phyloP scores from a whole-genome alignment of 2,113 vertebrate species.

The Psilopsiagon aurifrons region DNA sequence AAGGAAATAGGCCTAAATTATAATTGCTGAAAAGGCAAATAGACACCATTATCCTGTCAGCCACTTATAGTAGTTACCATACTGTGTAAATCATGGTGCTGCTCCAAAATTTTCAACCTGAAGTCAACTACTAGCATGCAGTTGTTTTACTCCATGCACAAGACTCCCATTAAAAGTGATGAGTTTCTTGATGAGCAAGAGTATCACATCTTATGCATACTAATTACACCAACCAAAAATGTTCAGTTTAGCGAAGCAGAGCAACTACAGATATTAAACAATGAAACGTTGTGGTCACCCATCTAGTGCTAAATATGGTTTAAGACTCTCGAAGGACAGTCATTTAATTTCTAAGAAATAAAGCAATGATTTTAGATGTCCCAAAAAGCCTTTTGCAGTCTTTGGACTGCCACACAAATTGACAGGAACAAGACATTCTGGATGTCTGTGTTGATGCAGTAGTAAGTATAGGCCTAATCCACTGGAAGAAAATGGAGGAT shows the following conservation, averaged over 20 bases:
- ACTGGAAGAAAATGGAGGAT: background rate
- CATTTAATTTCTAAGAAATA: background rate
- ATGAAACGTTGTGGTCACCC: background rate
- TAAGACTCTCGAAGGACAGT: background rate
- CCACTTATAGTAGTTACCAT: background rate
- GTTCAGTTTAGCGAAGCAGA: background rate
- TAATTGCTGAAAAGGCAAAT: background rate
- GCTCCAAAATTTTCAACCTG: background rate
- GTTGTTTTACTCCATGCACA: background rate
- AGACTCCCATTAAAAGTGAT: background rate
- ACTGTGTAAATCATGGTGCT: background rate
- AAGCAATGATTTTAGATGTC: background rate
- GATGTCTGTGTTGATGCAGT: background rate
- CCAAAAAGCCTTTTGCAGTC: background rate
- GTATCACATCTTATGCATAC: background rate
- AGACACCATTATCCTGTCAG: background rate
- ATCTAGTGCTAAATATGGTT: background rate
- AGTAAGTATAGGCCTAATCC: background rate
- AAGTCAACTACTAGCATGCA: background rate
- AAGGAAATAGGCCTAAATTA: background rate
- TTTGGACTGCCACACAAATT: background rate
- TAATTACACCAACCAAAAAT: background rate
- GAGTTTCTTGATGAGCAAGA: background rate
- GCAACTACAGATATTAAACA: background rate
- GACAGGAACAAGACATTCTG: background rate